Evolutionary conservation across 1,140 invertebrate genomes (phyloP).

Genomic region (Pseudoatta argentina): DNA sequence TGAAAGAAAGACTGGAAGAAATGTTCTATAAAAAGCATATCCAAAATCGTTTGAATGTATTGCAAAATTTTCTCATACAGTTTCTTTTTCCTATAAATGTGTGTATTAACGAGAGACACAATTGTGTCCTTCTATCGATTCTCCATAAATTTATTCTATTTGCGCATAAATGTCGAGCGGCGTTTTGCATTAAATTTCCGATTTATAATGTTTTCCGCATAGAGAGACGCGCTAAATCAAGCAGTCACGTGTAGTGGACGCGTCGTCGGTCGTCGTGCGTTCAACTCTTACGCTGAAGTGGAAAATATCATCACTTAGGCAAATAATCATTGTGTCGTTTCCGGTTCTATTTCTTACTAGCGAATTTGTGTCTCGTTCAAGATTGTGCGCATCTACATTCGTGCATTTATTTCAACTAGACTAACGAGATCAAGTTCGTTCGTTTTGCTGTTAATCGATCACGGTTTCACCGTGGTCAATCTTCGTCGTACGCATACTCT

Average conservation of each 20-base stretch:
- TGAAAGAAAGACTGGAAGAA: neutral
- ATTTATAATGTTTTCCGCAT: conserved; percentile 74
- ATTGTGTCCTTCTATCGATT: conserved; percentile 27
- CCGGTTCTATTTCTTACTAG: conserved; percentile 30
- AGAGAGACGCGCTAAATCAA: conserved; percentile 70
- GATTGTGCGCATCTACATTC: neutral
- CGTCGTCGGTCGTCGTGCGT: conserved; percentile 60
- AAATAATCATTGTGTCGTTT: conserved; percentile 28
- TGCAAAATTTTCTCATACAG: conserved; percentile 16
- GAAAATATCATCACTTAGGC: conserved; percentile 69
- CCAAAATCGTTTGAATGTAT: conserved; percentile 18
- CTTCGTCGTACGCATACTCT: neutral
- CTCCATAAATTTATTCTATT: conserved; percentile 46
- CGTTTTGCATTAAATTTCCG: conserved; percentile 65
- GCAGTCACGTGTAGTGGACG: conserved; percentile 66
- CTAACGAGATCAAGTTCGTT: conserved; percentile 5
- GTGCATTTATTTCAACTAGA: neutral
- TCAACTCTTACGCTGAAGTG: conserved; percentile 61
- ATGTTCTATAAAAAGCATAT: neutral
- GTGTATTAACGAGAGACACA: neutral
- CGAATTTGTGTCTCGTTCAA: too few relatives aligned
- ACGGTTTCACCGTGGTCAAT: neutral
- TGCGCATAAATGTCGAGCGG: conserved; percentile 47
- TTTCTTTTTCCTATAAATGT: conserved; percentile 2
- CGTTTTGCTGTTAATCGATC: conserved; percentile 18